Evolutionary conservation across 2,113 vertebrate genomes (phyloP), one percentile per base, ranked within the genome.

Genomic region (Neopipo cinnamomea): DNA sequence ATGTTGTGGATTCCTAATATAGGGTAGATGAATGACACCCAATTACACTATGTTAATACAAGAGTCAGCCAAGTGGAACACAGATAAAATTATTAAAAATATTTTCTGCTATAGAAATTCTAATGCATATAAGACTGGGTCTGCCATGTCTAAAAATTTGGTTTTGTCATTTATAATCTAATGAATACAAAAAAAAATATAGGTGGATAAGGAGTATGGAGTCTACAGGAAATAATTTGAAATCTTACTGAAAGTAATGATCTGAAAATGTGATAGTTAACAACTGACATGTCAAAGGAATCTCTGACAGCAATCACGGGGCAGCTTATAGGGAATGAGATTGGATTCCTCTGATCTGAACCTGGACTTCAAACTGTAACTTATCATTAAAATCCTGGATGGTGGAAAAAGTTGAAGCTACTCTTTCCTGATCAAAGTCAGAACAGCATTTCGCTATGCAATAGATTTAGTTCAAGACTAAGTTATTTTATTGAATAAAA

Each of bases 201-300:
- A 35, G 19, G 10, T 88, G 58, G 37, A 63, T 94, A 74, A 86
- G 42, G 65, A 95, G 9, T 33, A 65, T 1, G 1, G 23, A 42
- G 23, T 62, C 21, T 77, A 41, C 15, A 58, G 27, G 28, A 90
- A 94, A 77, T 24, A 13, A 88, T 68, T 76, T 72, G 35, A 79
- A 83, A 68, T 78, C 78, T 91, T 80, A 55, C 30, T 77, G 53
- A 66, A 78, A 74, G 3, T 35, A 61, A 55, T 52, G 61, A 12
- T 24, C 56, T 75, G 47, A 95, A 91, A 78, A 7, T 35, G 79
- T 44, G 65, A 39, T 8, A 85, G 46, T 66, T 95, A 96, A 77
- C 39, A 96, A 91, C 44, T 92, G 68, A 35, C 77, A 96, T 63
- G 91, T 96, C 87, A 96, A 95, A 97, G 28, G 33, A 83, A 13